phyloP scores from a whole-genome alignment of 92 coral and sea anemone genomes.

The Ricordea florida region DNA sequence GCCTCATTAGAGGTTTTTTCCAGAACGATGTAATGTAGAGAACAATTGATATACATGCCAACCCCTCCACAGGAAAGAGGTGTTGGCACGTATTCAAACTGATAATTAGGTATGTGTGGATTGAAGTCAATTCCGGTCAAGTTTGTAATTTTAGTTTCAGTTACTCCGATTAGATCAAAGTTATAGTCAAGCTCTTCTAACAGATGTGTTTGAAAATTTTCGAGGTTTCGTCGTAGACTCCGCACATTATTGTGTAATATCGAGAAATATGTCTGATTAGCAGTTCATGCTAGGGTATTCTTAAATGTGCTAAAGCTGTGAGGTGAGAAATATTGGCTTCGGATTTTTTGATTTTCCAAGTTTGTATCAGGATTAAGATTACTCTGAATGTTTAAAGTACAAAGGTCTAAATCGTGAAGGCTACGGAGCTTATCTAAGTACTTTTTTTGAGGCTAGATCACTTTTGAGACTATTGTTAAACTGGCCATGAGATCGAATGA shows the following conservation, averaged over 20 bases:
- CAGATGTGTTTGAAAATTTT: constrained; percentile 39
- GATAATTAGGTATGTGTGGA: constrained; percentile 40
- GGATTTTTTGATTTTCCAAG: background rate
- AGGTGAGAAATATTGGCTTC: constrained; percentile 23
- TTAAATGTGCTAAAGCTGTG: constrained; percentile 16
- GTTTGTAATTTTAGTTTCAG: constrained; percentile 50
- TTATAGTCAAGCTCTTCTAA: constrained; percentile 30
- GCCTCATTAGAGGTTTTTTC: too few species aligned
- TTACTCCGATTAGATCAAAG: constrained; percentile 39
- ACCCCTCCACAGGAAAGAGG: constrained; percentile 62
- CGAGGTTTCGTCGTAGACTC: constrained; percentile 30
- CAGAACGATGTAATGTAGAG: too few species aligned
- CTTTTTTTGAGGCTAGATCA: constrained; percentile 21
- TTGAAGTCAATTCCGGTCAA: background rate
- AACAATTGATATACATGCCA: too few species aligned
- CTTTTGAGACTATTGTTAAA: constrained; percentile 11
- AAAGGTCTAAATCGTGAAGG: constrained; percentile 18
- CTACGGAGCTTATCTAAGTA: constrained; percentile 24
- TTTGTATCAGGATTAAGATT: constrained; percentile 11
- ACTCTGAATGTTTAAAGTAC: background rate
- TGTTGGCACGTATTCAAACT: constrained; percentile 64
- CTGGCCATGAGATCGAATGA: constrained; percentile 19
- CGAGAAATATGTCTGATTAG: background rate
- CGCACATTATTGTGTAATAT: constrained; percentile 30
- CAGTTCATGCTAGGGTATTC: background rate